A percentile compares a stretch with the other conserved stretches of the same genome.
Evolutionary conservation across 2,888 invertebrate genomes (phyloP).

Genomic region (Ophion costatus): DNA sequence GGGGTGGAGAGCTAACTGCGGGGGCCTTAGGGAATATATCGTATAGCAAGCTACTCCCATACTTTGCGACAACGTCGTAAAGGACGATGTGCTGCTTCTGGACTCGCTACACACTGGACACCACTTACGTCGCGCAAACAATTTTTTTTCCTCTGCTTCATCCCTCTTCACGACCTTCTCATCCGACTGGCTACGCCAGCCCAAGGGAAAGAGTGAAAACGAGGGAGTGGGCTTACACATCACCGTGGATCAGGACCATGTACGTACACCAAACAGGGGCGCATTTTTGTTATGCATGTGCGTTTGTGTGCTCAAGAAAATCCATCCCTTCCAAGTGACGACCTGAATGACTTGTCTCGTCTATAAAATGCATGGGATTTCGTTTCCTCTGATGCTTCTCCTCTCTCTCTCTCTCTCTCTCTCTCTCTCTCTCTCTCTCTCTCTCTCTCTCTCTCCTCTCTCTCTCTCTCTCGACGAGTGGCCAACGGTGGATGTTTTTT

Average conservation of each 20-base stretch:
- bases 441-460: neutral
- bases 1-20: conserved; percentile 44
- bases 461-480: conserved; percentile 20
- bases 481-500: conserved; percentile 9
- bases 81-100: conserved; percentile 61
- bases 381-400: conserved; percentile 71
- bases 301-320: conserved; percentile 42
- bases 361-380: conserved; percentile 83
- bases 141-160: conserved; percentile 61
- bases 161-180: conserved; percentile 61
- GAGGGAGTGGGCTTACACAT: conserved; percentile 82
- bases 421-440: conserved; percentile 13
- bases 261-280: conserved; percentile 80
- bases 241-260: conserved; percentile 20
- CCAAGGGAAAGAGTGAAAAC: conserved; percentile 81
- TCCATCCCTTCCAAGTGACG: conserved; percentile 73
- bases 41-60: conserved; percentile 44
- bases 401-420: conserved; percentile 6
- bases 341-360: conserved; percentile 77
- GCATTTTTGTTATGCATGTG: conserved; percentile 71
- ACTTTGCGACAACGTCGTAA: conserved; percentile 49
- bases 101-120: conserved; percentile 77
- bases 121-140: conserved; percentile 81
- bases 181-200: conserved; percentile 56
- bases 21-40: conserved; percentile 50